phyloP scores from a whole-genome alignment of 2,888 invertebrate species.

The Orthosia cruda region DNA sequence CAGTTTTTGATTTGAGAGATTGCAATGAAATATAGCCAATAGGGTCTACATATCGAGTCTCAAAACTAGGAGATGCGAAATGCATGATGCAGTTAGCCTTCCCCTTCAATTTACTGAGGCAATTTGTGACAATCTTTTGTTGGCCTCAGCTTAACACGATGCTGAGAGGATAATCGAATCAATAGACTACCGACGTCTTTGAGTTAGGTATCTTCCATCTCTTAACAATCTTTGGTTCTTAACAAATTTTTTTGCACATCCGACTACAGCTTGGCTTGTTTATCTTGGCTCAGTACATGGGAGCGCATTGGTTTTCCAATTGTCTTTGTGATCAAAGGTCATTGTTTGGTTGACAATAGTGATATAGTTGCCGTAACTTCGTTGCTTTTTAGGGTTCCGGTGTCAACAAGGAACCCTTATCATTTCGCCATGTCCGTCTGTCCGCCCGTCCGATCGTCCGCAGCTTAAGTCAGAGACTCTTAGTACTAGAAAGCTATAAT shows the following conservation, averaged over 20 bases:
- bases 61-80: not conserved
- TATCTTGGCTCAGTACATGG: too few species aligned
- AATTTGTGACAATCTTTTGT: conserved; percentile 49
- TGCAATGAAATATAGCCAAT: not conserved
- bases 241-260: too few species aligned
- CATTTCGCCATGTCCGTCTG: too few species aligned
- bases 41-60: not conserved
- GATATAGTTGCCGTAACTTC: not conserved
- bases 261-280: too few species aligned
- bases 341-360: not conserved
- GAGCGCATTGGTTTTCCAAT: not conserved
- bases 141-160: conserved; percentile 25
- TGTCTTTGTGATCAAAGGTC: not conserved
- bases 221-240: not conserved
- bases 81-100: conserved; percentile 49
- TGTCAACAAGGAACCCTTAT: too few species aligned
- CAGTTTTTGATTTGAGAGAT: not conserved
- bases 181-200: conserved; percentile 16
- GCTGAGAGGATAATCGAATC: conserved; percentile 19
- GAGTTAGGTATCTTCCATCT: too few species aligned
- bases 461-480: too few species aligned
- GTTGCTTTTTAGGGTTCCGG: too few species aligned
- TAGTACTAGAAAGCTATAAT: too few species aligned
- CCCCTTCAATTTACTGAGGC: conserved; percentile 36
- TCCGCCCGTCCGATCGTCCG: too few species aligned